Percentiles rank a stretch among this genome's conserved stretches.
Conservation (phyloP, 2,113 vertebrate species). For the Brachyhypopomus occidentalis region DNA sequence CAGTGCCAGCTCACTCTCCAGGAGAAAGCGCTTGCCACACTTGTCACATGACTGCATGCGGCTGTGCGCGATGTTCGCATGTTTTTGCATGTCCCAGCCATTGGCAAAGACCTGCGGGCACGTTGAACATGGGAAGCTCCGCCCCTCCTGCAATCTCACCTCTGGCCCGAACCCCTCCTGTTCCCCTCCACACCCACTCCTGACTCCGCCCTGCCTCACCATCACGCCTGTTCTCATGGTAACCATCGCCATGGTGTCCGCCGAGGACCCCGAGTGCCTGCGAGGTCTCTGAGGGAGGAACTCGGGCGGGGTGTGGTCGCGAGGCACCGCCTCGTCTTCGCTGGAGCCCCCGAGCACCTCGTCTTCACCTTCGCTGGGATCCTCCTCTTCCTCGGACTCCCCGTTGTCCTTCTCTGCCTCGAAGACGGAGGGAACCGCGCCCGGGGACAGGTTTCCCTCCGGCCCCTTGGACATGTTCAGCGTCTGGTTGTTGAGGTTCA, state of each 20-base stretch:
- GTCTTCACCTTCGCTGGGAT: slow-evolving; percentile 51
- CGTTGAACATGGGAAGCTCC: slow-evolving; percentile 81
- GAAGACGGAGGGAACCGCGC: slow-evolving; percentile 33
- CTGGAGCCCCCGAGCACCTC: slow-evolving; percentile 46
- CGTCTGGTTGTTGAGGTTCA: slow-evolving; percentile 88
- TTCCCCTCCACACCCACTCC: slow-evolving; percentile 60
- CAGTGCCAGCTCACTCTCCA: slow-evolving; percentile 83
- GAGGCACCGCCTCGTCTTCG: slow-evolving; percentile 48
- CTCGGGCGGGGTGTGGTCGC: slow-evolving; percentile 50
- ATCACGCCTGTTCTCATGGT: slow-evolving; percentile 62
- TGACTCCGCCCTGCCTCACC: slow-evolving; percentile 58
- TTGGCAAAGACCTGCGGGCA: slow-evolving; percentile 86
- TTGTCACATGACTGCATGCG: slow-evolving; percentile 87
- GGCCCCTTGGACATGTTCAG: slow-evolving; percentile 82
- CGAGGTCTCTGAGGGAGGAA: slow-evolving; percentile 57
- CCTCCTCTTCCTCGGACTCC: slow-evolving; percentile 40
- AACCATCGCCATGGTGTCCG: slow-evolving; percentile 64
- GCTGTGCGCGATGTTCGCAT: slow-evolving; percentile 84
- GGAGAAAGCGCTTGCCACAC: slow-evolving; percentile 83
- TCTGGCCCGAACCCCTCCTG: slow-evolving; percentile 69
- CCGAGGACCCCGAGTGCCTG: slow-evolving; percentile 58
- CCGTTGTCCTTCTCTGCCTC: slow-evolving; percentile 54
- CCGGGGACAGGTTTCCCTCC: slow-evolving; percentile 69
- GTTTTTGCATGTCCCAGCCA: slow-evolving; percentile 88
- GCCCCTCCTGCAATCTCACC: slow-evolving; percentile 82